Evolutionary conservation across 2,113 vertebrate species (phyloP).

Genomic region (Chlorocebus sabaeus): DNA sequence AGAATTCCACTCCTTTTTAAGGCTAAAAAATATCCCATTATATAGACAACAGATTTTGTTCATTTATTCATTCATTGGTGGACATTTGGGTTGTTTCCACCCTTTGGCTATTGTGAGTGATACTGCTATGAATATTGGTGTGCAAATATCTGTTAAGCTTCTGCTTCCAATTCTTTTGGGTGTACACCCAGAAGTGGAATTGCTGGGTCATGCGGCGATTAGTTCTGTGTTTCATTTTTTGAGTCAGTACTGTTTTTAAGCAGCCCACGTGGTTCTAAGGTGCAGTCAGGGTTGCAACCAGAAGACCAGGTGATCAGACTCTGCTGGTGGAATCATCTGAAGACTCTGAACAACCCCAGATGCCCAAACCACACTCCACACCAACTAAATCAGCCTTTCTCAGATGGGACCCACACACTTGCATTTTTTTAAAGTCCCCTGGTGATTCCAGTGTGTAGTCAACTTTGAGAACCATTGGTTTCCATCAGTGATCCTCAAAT

Average conservation of each 20-base stretch:
- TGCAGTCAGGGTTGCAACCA: background rate
- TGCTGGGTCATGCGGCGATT: background rate
- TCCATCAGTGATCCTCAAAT: background rate
- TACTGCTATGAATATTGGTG: background rate
- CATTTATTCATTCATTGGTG: background rate
- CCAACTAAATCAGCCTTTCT: background rate
- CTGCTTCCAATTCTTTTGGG: background rate
- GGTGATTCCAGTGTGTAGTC: background rate
- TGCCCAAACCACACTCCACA: background rate
- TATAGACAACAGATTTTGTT: background rate
- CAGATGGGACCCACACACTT: background rate
- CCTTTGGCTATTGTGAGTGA: background rate
- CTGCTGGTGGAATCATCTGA: background rate
- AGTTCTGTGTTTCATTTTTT: background rate
- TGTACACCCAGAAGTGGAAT: background rate
- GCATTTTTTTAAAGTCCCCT: background rate
- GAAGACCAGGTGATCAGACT: background rate
- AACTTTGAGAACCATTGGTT: background rate
- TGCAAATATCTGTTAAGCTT: background rate
- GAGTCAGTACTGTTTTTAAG: background rate
- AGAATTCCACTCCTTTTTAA: background rate
- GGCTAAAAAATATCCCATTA: background rate
- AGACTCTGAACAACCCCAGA: background rate
- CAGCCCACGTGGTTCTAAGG: background rate
- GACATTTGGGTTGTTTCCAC: background rate